phyloP scores from a whole-genome alignment of 1,140 invertebrate species.

The Caenorhabditis tropicalis region DNA sequence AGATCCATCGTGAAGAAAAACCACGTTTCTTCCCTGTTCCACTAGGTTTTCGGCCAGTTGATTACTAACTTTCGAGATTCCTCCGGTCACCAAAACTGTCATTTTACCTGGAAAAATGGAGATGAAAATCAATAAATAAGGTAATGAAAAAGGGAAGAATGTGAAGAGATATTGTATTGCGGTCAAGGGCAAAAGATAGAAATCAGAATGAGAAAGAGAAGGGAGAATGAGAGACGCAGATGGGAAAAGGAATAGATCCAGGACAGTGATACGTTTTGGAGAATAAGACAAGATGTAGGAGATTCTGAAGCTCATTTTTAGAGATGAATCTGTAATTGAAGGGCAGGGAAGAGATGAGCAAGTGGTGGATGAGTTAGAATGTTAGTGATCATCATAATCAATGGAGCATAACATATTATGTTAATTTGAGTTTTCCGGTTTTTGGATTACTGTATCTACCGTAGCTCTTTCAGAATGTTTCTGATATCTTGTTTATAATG shows the following conservation, averaged over 20 bases:
- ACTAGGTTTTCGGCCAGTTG: not conserved
- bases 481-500: too few relatives aligned
- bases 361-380: too few relatives aligned
- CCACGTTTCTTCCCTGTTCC: not conserved
- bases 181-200: slow-evolving; percentile 31
- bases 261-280: slow-evolving; percentile 11
- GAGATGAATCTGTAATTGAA: too few relatives aligned
- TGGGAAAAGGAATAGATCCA: not conserved
- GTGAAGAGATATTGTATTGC: not conserved
- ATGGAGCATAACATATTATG: too few relatives aligned
- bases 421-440: too few relatives aligned
- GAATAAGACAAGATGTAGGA: too few relatives aligned
- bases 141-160: not conserved
- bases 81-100: not conserved
- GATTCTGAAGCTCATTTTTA: too few relatives aligned
- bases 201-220: not conserved
- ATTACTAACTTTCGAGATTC: not conserved
- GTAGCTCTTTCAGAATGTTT: too few relatives aligned
- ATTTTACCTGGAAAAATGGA: slow-evolving; percentile 7
- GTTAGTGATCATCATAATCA: too few relatives aligned
- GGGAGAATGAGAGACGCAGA: not conserved
- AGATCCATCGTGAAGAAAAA: not conserved
- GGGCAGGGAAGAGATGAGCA: too few relatives aligned
- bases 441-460: too few relatives aligned
- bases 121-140: not conserved